Evolutionary conservation across 2,113 vertebrate species (phyloP).

Genomic region (Acanthisitta chloris): DNA sequence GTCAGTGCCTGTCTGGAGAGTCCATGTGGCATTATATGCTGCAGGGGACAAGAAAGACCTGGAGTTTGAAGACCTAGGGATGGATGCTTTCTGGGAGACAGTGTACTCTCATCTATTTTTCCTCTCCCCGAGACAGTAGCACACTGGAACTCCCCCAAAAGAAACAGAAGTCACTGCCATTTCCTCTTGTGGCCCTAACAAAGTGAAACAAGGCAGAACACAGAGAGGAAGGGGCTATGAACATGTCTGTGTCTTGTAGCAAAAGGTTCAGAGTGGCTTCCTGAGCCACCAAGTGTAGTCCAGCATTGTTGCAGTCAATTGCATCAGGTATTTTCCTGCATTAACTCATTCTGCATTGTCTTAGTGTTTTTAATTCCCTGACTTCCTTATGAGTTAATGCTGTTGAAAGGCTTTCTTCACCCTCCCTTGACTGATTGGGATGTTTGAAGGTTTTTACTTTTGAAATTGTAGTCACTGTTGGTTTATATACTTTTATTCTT

Average conservation of each 20-base stretch:
- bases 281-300: not conserved
- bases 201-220: not conserved
- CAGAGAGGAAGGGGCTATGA: not conserved
- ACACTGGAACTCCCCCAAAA: not conserved
- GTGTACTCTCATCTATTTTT: not conserved
- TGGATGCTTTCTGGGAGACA: not conserved
- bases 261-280: not conserved
- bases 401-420: not conserved
- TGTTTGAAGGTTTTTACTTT: not conserved
- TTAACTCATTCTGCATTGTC: not conserved
- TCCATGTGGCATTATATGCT: not conserved
- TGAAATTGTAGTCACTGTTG: not conserved
- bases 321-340: not conserved
- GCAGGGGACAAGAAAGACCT: not conserved
- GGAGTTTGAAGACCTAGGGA: not conserved
- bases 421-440: not conserved
- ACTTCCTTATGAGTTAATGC: not conserved
- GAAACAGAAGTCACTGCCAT: not conserved
- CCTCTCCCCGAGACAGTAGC: not conserved
- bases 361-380: not conserved
- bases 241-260: not conserved
- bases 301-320: not conserved
- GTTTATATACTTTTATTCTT: not conserved
- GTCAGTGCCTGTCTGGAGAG: not conserved
- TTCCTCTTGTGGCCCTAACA: not conserved